Conservation (phyloP, 92 coral and sea anemone species). For the Zoanthus sociatus region DNA sequence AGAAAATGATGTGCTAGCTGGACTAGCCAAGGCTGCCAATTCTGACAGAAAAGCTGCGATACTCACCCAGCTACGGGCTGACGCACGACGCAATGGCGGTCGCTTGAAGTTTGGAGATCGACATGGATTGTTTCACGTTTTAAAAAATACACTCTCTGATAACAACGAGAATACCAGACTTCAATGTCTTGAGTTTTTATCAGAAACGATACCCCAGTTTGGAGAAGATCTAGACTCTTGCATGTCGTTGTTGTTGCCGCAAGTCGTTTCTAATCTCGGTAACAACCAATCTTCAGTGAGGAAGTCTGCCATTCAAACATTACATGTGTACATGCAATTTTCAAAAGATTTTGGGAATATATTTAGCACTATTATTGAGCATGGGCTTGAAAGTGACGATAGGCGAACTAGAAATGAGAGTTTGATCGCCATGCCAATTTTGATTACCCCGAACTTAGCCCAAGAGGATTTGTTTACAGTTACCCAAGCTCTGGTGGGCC, state of each 20-base stretch:
- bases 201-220: slow-evolving; percentile 94
- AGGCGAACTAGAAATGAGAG: slow-evolving; percentile 92
- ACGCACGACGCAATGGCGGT: slow-evolving; percentile 97
- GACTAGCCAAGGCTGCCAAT: slow-evolving; percentile 81
- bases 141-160: slow-evolving; percentile 90
- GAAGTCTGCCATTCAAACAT: slow-evolving; percentile 96
- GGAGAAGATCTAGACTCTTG: slow-evolving; percentile 94
- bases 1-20: slow-evolving; percentile 92
- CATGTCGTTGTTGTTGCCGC: slow-evolving; percentile 93
- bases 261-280: slow-evolving; percentile 91
- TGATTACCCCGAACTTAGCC: slow-evolving; percentile 94
- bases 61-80: slow-evolving; percentile 85
- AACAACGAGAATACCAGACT: slow-evolving; percentile 85
- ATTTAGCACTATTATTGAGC: slow-evolving; percentile 92
- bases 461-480: slow-evolving; percentile 96
- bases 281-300: slow-evolving; percentile 92
- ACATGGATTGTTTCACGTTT: slow-evolving; percentile 87
- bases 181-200: slow-evolving; percentile 90
- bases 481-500: slow-evolving; percentile 90
- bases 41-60: slow-evolving; percentile 88
- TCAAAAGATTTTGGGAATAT: slow-evolving; percentile 89
- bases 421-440: slow-evolving; percentile 93
- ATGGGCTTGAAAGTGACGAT: slow-evolving; percentile 95
- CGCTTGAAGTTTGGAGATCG: slow-evolving; percentile 96
- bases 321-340: slow-evolving; percentile 96